Evolutionary conservation across 2,113 vertebrate species (phyloP), one percentile per base, ranked within the genome.

Genomic region (Thomomys bottae): DNA sequence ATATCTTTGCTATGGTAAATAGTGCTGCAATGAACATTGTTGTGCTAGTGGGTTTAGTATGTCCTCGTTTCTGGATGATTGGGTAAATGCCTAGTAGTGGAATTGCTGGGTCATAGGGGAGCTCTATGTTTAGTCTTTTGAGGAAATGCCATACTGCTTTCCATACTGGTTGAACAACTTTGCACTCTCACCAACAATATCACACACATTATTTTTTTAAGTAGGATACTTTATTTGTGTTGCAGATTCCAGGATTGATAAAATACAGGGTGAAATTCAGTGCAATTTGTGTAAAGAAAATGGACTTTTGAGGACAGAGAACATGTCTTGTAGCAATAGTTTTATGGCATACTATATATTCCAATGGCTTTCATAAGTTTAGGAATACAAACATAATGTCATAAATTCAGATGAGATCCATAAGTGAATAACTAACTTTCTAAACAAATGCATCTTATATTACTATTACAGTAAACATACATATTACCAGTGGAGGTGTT

Each of bases 371-470:
- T 91, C 34, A 30, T 45, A 92, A 95, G 2, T 24, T 28, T 0
- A 75, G n/a, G 21, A 88, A 89, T 23, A 82, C 40, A 90, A 90
- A 34, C 36, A 75, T 75, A 45, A 66, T 42, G 87, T 34, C 73
- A 57, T 26, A 61, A 86, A 23, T 92, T 97, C 84, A 89, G 28
- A 70, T 78, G 93, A 94, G 0, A 92, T 80, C 40, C 88, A 68
- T 8, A 87, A 90, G 76, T 86, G 72, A 95, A 94, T 89, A 93
- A 11, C 6, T 93, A 67, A 54, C 88, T 94, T 95, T 92, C 89
- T 15, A 96, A 96, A 61, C 28, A 79, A 94, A 4, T 87, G 12
- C 11, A 68, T 54, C 71, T 40, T 82, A 79, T 38, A 6, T 81
- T 95, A 23, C 6, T 89, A 73, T 76, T 2, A 10, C 5, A 94